A percentile compares a stretch with the other conserved stretches of the same genome.
These are phyloP conservation scores for Acrobasis consociella DNA, from an alignment of 2,888 invertebrate genomes.

Conservation along the genomic window DNA sequence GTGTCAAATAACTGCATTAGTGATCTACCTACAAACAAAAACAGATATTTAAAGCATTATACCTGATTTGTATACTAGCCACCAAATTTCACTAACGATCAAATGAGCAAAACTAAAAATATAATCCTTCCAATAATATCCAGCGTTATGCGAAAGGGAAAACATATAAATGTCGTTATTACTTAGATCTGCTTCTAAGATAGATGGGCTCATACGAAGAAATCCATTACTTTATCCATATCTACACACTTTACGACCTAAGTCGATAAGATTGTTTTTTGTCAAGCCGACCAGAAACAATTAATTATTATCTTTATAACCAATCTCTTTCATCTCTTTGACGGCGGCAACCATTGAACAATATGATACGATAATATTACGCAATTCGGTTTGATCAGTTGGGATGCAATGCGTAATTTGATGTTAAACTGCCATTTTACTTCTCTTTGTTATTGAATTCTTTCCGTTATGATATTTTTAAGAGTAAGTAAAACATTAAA, in stretches of 20 bases:
- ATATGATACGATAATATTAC: conserved; percentile 14
- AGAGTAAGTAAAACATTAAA: too few species aligned
- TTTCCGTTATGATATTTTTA: background rate
- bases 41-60: too few species aligned
- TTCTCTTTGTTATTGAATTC: background rate
- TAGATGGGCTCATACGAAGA: background rate
- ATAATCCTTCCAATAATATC: background rate
- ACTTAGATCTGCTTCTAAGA: background rate
- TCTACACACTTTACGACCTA: background rate
- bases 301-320: conserved; percentile 20
- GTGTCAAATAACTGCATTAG: too few species aligned
- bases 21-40: too few species aligned
- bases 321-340: conserved; percentile 19
- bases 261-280: conserved; percentile 9
- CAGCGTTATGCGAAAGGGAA: background rate
- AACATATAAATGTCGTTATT: conserved; percentile 10
- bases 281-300: conserved; percentile 8
- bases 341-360: conserved; percentile 5
- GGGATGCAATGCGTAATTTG: conserved; percentile 3
- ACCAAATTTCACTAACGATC: too few species aligned
- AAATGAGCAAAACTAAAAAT: background rate
- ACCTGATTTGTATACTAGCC: too few species aligned
- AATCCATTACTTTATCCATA: conserved; percentile 3
- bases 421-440: background rate
- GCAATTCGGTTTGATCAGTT: conserved; percentile 11